Evolutionary conservation across 2,797 vertebrate genomes (phyloP).

Genomic region (Coregonus ussuriensis): DNA sequence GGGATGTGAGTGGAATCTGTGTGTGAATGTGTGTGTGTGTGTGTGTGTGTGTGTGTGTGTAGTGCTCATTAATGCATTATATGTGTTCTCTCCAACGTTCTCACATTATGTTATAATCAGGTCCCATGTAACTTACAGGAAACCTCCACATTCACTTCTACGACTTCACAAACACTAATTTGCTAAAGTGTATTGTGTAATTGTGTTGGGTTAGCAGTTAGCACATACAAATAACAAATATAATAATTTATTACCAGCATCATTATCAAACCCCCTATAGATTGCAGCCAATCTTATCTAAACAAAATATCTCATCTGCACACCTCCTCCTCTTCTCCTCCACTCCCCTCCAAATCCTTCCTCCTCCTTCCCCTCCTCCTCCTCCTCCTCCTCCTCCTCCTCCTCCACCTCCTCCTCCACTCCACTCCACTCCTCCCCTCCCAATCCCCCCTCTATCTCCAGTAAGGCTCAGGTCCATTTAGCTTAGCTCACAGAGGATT

Average conservation of each 20-base stretch:
- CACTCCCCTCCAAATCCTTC: too few relatives aligned
- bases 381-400: slow-evolving; percentile 5
- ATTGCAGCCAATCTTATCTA: slow-evolving; percentile 40
- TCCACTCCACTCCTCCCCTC: slow-evolving; percentile 38
- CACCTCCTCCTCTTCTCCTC: not conserved
- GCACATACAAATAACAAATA: slow-evolving; percentile 47
- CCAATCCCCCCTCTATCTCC: slow-evolving; percentile 39
- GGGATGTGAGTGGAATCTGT: slow-evolving; percentile 13
- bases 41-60: not conserved
- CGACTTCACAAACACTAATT: not conserved
- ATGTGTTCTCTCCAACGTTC: not conserved
- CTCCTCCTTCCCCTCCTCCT: slow-evolving; percentile 31
- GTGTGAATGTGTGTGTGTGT: not conserved
- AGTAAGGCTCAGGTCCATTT: slow-evolving; percentile 38
- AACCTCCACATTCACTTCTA: not conserved
- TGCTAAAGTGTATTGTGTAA: slow-evolving; percentile 30
- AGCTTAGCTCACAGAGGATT: slow-evolving; percentile 52
- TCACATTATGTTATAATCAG: not conserved
- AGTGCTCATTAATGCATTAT: not conserved
- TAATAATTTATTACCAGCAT: slow-evolving; percentile 69
- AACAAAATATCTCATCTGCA: slow-evolving; percentile 25
- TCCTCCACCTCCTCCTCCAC: slow-evolving; percentile 12
- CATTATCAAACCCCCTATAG: slow-evolving; percentile 65
- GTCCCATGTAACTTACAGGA: not conserved
- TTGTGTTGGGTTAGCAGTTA: slow-evolving; percentile 49